These are phyloP conservation scores for Forbesichthys agassizii DNA, from an alignment of 2,113 vertebrate genomes.

Conservation along the genomic window DNA sequence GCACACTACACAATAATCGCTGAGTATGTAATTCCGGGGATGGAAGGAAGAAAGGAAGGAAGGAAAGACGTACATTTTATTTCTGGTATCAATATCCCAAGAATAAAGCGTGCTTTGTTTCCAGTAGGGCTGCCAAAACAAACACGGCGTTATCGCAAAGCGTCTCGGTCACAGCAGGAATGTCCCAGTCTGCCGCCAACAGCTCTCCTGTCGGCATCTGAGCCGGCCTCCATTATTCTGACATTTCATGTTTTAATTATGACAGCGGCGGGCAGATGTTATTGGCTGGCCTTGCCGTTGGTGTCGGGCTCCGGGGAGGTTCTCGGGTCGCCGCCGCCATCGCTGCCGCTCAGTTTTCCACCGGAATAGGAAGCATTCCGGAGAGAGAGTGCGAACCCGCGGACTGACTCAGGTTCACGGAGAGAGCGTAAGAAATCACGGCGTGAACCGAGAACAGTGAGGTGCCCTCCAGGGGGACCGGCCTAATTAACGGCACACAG, in stretches of 20 bases:
- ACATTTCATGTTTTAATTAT: slow-evolving; percentile 1
- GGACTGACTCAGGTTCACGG: too few species aligned
- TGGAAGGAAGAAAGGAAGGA: background rate
- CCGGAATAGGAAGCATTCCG: too few species aligned
- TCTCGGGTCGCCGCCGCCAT: too few species aligned
- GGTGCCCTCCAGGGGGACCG: too few species aligned
- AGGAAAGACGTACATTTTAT: background rate
- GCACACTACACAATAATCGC: background rate
- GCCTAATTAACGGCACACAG: too few species aligned
- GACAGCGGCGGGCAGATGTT: background rate
- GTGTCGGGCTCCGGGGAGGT: too few species aligned
- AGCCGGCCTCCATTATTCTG: background rate
- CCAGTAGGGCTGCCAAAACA: slow-evolving; percentile 1
- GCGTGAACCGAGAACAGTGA: too few species aligned
- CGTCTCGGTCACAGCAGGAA: background rate
- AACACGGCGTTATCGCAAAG: background rate
- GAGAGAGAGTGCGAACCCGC: too few species aligned
- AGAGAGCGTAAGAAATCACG: too few species aligned
- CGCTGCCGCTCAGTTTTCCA: too few species aligned
- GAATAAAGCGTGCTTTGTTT: background rate
- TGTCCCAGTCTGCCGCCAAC: background rate
- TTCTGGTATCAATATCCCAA: slow-evolving; percentile 2
- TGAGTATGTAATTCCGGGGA: background rate
- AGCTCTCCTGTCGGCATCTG: background rate
- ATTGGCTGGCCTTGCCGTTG: too few species aligned